Percentiles rank a stretch among this genome's conserved stretches.
phyloP scores from a whole-genome alignment of 2,113 vertebrate species.

The Solea solea region DNA sequence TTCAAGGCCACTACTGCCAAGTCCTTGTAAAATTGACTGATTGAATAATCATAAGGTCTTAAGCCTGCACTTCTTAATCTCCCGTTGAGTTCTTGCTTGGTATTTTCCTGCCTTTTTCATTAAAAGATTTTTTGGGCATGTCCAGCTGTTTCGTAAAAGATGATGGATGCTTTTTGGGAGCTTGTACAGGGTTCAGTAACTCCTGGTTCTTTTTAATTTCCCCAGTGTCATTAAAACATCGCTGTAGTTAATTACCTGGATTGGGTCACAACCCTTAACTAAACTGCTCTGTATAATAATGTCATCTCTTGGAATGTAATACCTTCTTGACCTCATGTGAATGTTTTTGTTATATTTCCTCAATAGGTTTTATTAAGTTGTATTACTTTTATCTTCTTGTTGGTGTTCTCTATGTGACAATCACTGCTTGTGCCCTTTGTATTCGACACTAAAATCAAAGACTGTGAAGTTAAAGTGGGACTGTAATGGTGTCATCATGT shows the following conservation, averaged over 20 bases:
- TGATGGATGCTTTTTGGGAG: slow-evolving; percentile 19
- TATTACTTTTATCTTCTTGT: slow-evolving; percentile 22
- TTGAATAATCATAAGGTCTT: slow-evolving; percentile 3
- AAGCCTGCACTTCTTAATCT: background rate
- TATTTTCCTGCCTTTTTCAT: background rate
- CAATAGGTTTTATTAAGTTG: slow-evolving; percentile 1
- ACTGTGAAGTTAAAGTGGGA: slow-evolving; percentile 1
- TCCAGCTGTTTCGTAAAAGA: background rate
- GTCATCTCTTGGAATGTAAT: background rate
- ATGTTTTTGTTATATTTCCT: slow-evolving; percentile 34
- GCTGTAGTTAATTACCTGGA: slow-evolving; percentile 22
- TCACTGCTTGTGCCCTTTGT: slow-evolving; percentile 8
- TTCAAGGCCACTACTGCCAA: background rate
- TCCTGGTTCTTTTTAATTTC: slow-evolving; percentile 4
- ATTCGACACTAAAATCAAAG: slow-evolving; percentile 44
- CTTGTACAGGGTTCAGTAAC: slow-evolving; percentile 15
- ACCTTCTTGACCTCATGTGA: slow-evolving; percentile 6
- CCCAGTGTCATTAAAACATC: slow-evolving; percentile 25
- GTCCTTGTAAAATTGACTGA: slow-evolving; percentile 5
- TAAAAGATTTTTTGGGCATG: background rate
- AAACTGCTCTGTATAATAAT: slow-evolving; percentile 10
- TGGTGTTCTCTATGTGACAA: slow-evolving; percentile 9
- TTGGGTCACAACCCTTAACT: slow-evolving; percentile 4
- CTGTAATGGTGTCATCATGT: slow-evolving; percentile 32
- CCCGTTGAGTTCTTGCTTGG: background rate